A percentile compares a stretch with the other conserved stretches of the same genome.
These are phyloP conservation scores for Protonemura montana DNA, from an alignment of 2,888 invertebrate genomes.

Conservation along the genomic window DNA sequence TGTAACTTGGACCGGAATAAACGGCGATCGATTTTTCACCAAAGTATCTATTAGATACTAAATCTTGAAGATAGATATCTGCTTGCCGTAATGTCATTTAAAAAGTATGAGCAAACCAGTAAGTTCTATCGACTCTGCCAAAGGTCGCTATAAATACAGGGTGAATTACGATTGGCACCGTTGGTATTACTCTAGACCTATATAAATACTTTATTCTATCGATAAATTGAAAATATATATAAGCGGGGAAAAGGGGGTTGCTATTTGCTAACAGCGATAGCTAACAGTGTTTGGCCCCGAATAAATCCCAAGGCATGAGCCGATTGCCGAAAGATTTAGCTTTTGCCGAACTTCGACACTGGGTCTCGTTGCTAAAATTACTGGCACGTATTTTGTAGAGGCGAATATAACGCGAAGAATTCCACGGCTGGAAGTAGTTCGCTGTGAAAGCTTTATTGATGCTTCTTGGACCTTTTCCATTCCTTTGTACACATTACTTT, in stretches of 20 bases:
- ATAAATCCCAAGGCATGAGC: background rate
- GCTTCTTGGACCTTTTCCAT: background rate
- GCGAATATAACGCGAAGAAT: background rate
- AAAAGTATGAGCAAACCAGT: background rate
- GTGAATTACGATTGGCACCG: background rate
- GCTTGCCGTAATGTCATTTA: background rate
- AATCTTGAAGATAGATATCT: background rate
- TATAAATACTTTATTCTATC: background rate
- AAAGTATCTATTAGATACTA: background rate
- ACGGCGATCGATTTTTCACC: background rate
- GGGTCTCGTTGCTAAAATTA: background rate
- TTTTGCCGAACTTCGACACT: background rate
- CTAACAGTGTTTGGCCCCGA: background rate
- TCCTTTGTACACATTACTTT: no score
- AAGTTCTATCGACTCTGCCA: background rate
- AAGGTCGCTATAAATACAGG: background rate
- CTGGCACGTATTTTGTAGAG: background rate
- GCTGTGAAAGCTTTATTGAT: background rate
- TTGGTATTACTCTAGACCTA: background rate
- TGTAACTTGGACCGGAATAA: background rate
- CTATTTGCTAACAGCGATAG: background rate
- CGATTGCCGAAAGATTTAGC: background rate
- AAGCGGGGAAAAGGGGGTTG: background rate
- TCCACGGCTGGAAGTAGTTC: background rate
- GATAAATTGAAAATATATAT: background rate